phyloP scores from a whole-genome alignment of 53 echinoderm and acorn worm species.

The Apostichopus leukothele region DNA sequence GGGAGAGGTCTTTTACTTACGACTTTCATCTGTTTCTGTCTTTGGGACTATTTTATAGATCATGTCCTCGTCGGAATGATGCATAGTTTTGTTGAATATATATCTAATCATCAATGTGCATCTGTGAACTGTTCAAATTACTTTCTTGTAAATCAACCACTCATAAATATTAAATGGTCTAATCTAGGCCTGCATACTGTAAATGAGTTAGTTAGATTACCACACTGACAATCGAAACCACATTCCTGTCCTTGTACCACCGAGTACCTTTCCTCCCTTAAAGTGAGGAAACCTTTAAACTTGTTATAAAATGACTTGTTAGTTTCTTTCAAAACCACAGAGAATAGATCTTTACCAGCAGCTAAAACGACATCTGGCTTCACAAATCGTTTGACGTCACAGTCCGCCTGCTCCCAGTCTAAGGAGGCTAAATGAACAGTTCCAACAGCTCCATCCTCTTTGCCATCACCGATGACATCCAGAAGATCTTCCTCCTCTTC shows the following conservation, averaged over 20 bases:
- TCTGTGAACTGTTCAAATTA: no score
- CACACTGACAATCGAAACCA: not conserved
- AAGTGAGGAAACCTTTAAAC: no score
- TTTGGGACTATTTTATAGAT: no score
- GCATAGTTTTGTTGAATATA: no score
- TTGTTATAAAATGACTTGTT: no score
- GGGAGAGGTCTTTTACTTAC: no score
- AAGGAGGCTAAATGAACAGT: not conserved
- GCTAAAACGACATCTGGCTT: constrained; percentile 59
- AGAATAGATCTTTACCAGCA: constrained; percentile 58
- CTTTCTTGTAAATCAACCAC: no score
- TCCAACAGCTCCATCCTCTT: not conserved
- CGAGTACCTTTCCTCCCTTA: not conserved
- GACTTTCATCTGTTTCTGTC: no score
- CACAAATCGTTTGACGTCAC: not conserved
- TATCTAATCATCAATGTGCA: no score
- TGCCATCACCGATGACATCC: not conserved
- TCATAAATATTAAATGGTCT: no score
- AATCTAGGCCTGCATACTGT: not conserved
- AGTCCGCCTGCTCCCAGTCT: not conserved
- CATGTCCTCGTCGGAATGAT: no score
- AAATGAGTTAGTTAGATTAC: not conserved
- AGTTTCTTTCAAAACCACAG: not conserved
- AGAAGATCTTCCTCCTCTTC: no score
- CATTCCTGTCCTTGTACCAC: not conserved